phyloP scores from a whole-genome alignment of 2,888 invertebrate species.

The Endotricha flammealis region DNA sequence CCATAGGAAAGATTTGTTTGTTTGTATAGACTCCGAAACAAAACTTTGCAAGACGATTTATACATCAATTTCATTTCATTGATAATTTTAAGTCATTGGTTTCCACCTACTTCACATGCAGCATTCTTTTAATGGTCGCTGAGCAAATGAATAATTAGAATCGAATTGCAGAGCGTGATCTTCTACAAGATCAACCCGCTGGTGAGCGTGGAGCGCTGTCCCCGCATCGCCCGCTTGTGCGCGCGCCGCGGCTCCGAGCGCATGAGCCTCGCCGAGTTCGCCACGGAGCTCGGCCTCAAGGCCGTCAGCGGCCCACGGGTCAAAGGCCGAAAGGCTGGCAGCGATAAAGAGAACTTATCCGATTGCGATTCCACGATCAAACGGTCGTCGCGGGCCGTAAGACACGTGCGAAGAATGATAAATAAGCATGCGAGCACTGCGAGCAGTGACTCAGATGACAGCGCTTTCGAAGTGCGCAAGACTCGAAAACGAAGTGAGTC shows the following conservation, averaged over 20 bases:
- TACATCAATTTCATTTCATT: no score
- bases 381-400: neutral
- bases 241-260: neutral
- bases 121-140: no score
- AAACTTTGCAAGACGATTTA: no score
- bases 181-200: constrained; percentile 50
- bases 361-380: neutral
- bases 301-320: neutral
- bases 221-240: constrained; percentile 24
- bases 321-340: neutral
- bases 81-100: no score
- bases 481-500: neutral
- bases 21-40: no score
- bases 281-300: constrained; percentile 29
- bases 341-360: neutral
- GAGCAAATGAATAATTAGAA: no score
- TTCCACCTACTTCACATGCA: no score
- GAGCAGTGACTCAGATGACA: neutral
- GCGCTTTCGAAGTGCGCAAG: neutral
- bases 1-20: no score
- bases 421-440: neutral
- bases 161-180: constrained; percentile 20
- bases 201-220: constrained; percentile 33
- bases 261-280: constrained; percentile 26
- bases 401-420: neutral